Evolutionary conservation across 2,113 vertebrate species (phyloP).

Genomic region (Microcebus griseorufus): DNA sequence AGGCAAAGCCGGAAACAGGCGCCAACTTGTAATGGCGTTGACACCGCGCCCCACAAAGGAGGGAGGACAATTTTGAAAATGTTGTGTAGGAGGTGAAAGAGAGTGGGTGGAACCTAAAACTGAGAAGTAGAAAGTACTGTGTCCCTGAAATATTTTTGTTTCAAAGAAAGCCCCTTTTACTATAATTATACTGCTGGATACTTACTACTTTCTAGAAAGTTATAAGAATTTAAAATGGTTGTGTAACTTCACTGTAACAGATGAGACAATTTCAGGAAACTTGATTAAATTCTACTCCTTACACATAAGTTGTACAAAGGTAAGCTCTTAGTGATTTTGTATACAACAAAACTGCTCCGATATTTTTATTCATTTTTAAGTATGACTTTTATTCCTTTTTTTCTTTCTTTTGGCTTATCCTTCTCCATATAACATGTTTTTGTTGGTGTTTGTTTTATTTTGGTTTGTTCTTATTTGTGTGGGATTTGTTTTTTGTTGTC

Average conservation of each 20-base stretch:
- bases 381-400: neutral
- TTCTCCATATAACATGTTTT: neutral
- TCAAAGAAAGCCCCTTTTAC: neutral
- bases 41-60: too few species aligned
- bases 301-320: neutral
- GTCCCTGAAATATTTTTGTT: neutral
- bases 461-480: neutral
- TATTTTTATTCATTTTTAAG: neutral
- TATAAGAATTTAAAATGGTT: conserved; percentile 2
- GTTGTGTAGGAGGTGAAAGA: conserved; percentile 35
- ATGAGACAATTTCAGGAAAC: neutral
- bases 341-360: neutral
- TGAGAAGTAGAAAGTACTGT: neutral
- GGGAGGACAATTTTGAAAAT: neutral
- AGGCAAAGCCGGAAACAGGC: too few species aligned
- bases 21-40: too few species aligned
- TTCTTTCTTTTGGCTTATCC: neutral
- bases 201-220: conserved; percentile 6
- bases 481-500: neutral
- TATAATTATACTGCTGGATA: neutral
- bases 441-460: neutral
- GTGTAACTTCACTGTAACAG: neutral
- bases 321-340: neutral
- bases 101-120: neutral
- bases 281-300: neutral